A percentile compares a stretch with the other conserved stretches of the same genome.
Evolutionary conservation across 2,113 vertebrate species (phyloP).

Genomic region (Psittacus erithacus): DNA sequence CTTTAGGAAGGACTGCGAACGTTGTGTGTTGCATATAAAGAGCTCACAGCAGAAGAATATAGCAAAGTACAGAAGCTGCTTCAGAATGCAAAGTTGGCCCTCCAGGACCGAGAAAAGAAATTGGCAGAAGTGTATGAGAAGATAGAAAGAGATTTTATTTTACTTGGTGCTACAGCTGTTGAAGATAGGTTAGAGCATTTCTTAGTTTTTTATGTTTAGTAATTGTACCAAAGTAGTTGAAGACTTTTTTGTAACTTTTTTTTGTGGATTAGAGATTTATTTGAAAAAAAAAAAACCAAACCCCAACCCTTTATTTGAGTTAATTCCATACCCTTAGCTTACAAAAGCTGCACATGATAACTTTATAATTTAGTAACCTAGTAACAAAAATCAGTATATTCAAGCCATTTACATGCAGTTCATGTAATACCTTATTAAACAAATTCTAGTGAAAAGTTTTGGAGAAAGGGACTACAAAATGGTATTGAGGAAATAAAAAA

Average conservation of each 20-base stretch:
- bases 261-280: not conserved
- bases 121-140: slow-evolving; percentile 91
- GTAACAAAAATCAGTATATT: not conserved
- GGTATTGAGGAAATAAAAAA: not conserved
- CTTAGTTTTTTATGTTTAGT: not conserved
- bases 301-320: not conserved
- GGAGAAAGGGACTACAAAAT: not conserved
- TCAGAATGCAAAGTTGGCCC: slow-evolving; percentile 84
- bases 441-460: not conserved
- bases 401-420: not conserved
- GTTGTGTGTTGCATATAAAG: slow-evolving; percentile 91
- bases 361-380: not conserved
- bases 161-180: slow-evolving; percentile 95
- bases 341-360: not conserved
- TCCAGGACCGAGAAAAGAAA: slow-evolving; percentile 91
- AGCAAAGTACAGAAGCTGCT: slow-evolving; percentile 75
- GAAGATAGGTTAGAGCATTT: slow-evolving; percentile 86
- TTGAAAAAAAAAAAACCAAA: not conserved
- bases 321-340: not conserved
- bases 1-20: slow-evolving; percentile 92
- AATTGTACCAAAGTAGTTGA: not conserved
- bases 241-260: not conserved
- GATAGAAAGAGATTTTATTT: slow-evolving; percentile 88
- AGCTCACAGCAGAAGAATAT: slow-evolving; percentile 81
- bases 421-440: not conserved